phyloP scores from a whole-genome alignment of 1,140 invertebrate genomes.

The Drosophila tristis region DNA sequence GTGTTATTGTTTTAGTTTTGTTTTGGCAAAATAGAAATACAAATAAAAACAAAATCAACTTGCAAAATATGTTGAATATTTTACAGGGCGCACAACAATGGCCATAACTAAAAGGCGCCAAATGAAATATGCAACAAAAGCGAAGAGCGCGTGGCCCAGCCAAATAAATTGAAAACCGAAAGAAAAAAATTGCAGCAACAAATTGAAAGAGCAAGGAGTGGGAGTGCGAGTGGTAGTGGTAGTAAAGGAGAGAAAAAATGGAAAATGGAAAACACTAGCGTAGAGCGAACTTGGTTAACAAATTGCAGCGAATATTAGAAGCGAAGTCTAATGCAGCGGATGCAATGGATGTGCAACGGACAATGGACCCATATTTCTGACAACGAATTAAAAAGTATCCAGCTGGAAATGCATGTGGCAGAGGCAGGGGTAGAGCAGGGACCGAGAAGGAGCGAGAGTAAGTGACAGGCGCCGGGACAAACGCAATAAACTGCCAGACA shows the following conservation, averaged over 20 bases:
- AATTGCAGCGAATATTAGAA: constrained; percentile 78
- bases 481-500: constrained; percentile 57
- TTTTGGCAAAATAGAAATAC: constrained; percentile 25
- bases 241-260: constrained; percentile 3
- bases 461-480: constrained; percentile 8
- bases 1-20: constrained; percentile 49
- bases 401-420: constrained; percentile 29
- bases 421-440: neutral
- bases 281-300: constrained; percentile 67
- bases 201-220: constrained; percentile 14
- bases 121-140: constrained; percentile 81
- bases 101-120: constrained; percentile 77
- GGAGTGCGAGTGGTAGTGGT: neutral
- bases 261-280: constrained; percentile 15
- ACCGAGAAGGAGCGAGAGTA: neutral
- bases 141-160: constrained; percentile 57
- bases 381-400: constrained; percentile 78
- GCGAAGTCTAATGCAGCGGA: constrained; percentile 72
- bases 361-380: constrained; percentile 70
- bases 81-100: constrained; percentile 63
- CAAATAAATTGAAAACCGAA: constrained; percentile 73
- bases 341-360: constrained; percentile 23
- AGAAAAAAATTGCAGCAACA: constrained; percentile 14
- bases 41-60: constrained; percentile 69
- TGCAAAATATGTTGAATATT: constrained; percentile 81